Percentiles rank a stretch among this genome's conserved stretches.
These are phyloP conservation scores for Hemistola chrysoprasaria DNA, from an alignment of 2,888 invertebrate species.

Conservation along the genomic window DNA sequence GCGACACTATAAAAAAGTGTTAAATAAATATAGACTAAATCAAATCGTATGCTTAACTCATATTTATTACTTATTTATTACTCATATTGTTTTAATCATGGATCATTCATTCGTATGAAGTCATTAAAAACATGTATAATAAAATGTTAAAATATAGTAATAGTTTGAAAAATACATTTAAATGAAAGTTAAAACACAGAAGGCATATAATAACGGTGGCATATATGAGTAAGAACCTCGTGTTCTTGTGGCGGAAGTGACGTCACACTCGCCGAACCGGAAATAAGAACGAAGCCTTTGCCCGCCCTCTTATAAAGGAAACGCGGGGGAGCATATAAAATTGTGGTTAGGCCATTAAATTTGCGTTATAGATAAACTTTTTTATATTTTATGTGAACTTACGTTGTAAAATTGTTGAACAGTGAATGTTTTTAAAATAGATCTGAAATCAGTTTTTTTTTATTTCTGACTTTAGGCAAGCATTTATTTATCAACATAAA, in stretches of 20 bases:
- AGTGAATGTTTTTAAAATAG: no score
- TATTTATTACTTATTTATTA: no score
- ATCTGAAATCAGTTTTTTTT: no score
- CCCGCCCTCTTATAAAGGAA: slow-evolving; percentile 65
- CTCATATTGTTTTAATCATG: no score
- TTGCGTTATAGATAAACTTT: slow-evolving; percentile 20
- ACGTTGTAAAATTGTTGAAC: no score
- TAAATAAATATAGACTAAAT: no score
- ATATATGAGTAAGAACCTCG: slow-evolving; percentile 29
- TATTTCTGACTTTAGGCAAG: no score
- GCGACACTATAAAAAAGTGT: no score
- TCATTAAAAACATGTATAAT: slow-evolving; percentile 7
- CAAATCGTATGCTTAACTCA: no score
- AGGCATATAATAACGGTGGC: slow-evolving; percentile 31
- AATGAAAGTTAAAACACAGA: slow-evolving; percentile 4
- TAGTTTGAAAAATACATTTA: background rate
- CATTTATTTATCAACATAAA: no score
- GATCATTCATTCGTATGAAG: no score
- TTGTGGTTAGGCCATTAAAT: slow-evolving; percentile 49
- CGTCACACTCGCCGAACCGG: slow-evolving; percentile 54
- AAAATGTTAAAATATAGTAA: background rate
- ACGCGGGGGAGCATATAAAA: slow-evolving; percentile 54
- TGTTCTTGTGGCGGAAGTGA: slow-evolving; percentile 61
- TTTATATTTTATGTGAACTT: no score
- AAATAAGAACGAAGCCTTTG: slow-evolving; percentile 64